Percentiles rank a stretch among this genome's conserved stretches.
These are phyloP conservation scores for Galeopsomyia nigrocyanea DNA, from an alignment of 2,888 invertebrate genomes.

Conservation along the genomic window DNA sequence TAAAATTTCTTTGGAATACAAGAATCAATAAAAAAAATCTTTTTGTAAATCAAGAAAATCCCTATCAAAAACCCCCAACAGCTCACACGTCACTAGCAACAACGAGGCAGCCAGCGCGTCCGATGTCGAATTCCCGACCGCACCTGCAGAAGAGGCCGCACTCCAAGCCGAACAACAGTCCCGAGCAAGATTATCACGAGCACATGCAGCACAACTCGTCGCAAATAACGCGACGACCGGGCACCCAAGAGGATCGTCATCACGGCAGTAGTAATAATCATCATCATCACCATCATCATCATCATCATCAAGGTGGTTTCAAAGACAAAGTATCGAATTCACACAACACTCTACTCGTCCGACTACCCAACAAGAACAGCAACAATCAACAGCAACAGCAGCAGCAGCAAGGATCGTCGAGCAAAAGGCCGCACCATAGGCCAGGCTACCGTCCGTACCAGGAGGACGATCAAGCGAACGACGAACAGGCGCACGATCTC, in stretches of 20 bases:
- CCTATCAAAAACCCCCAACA: background rate
- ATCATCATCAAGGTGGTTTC: conserved; percentile 54
- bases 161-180: conserved; percentile 59
- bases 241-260: conserved; percentile 44
- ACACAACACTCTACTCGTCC: conserved; percentile 58
- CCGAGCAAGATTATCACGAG: conserved; percentile 45
- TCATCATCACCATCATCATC: conserved; percentile 42
- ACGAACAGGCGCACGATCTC: conserved; percentile 60
- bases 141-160: conserved; percentile 62
- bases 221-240: conserved; percentile 48
- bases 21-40: too few relatives aligned
- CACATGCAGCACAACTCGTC: background rate
- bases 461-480: conserved; percentile 57
- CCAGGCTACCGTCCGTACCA: conserved; percentile 57
- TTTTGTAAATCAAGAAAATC: too few relatives aligned
- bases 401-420: conserved; percentile 48
- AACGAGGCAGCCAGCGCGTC: conserved; percentile 68
- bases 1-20: too few relatives aligned
- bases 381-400: background rate
- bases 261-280: conserved; percentile 15
- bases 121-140: conserved; percentile 62
- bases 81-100: conserved; percentile 36
- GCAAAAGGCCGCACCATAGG: conserved; percentile 54
- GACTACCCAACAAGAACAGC: conserved; percentile 61
- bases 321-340: conserved; percentile 60